phyloP scores from a whole-genome alignment of 2,888 invertebrate genomes.

The Agelastica alni region DNA sequence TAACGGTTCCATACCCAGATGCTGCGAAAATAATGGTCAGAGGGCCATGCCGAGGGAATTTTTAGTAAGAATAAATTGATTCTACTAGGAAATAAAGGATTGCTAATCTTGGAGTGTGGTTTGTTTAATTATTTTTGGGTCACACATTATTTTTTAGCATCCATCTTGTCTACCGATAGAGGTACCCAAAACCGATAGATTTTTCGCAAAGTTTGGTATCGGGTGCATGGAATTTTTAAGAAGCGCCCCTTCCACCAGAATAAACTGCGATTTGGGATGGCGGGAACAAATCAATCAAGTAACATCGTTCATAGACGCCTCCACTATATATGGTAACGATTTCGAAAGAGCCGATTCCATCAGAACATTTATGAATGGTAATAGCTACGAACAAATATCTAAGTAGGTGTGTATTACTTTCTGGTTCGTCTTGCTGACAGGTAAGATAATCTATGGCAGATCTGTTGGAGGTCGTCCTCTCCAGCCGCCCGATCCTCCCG shows the following conservation, averaged over 20 bases:
- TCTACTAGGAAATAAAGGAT: neutral
- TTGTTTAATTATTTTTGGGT: neutral
- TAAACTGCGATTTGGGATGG: constrained; percentile 80
- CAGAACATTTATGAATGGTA: constrained; percentile 76
- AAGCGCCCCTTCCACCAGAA: constrained; percentile 78
- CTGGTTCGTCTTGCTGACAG: constrained; percentile 30
- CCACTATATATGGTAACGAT: constrained; percentile 80
- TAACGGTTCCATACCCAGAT: constrained; percentile 78
- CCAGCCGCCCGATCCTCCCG: constrained; percentile 60
- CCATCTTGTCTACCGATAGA: constrained; percentile 85
- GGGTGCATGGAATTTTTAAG: constrained; percentile 82
- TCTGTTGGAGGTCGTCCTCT: constrained; percentile 62
- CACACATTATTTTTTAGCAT: constrained; percentile 62
- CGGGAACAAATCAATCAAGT: constrained; percentile 85
- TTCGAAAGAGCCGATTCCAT: constrained; percentile 72
- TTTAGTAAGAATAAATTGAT: constrained; percentile 58
- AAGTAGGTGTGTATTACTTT: neutral
- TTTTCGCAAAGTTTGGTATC: constrained; percentile 71
- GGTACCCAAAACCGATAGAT: constrained; percentile 73
- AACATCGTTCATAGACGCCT: constrained; percentile 81
- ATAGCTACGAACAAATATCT: constrained; percentile 27
- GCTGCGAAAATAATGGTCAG: constrained; percentile 68
- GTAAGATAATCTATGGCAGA: constrained; percentile 50
- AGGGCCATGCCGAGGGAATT: constrained; percentile 66
- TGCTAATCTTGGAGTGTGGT: neutral